Base-by-base conservation (phyloP, 2,113 vertebrate genomes). In the Sturnus vulgaris region DNA sequence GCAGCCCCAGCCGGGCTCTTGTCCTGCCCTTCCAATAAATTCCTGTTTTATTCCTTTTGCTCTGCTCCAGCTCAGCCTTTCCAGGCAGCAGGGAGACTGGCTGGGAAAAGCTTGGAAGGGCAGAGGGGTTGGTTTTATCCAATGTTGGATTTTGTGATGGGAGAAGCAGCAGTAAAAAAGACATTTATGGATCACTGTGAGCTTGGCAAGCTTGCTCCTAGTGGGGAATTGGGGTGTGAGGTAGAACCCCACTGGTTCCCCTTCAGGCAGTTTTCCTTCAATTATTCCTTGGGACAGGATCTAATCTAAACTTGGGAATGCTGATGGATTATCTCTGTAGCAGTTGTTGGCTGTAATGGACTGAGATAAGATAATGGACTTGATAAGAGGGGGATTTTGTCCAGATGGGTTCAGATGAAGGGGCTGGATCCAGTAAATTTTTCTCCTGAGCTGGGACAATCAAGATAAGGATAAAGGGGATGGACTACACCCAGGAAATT, bases 121-220 rank as follows among this genome's bases (percentile, higher is more conserved):
- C 33, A 44, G 8, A 30, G 19, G 11, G 9, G 23, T 11, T 33
- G 33, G 8, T 14, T 44, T 73, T 16, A 12, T 40, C 9, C 0
- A 1, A 6, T 19, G 10, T 5, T 11, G 47, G 4, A 15, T 81
- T 84, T 68, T 25, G 24, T 2, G 4, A 2, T 59, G 27, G 15
- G 47, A 33, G 9, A 69, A 71, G 11, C 10, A 2, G 5, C 28
- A 3, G 10, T 50, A 15, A 50, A 50, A 52, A 23, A 1, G 35
- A 1, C 1, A 0, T 4, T 35, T 27, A 0, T 22, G n/a, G 31
- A 17, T 85, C 25, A 7, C 3, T 33, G 21, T 6, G 52, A 49
- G 30, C 31, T 42, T 71, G 40, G 40, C 15, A 25, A 1, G 3
- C 31, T 82, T 82, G 56, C 47, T 52, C 64, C n/a, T 17, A 0